Evolutionary conservation across 2,888 invertebrate genomes (phyloP).

Genomic region (Macroteleia sp.): DNA sequence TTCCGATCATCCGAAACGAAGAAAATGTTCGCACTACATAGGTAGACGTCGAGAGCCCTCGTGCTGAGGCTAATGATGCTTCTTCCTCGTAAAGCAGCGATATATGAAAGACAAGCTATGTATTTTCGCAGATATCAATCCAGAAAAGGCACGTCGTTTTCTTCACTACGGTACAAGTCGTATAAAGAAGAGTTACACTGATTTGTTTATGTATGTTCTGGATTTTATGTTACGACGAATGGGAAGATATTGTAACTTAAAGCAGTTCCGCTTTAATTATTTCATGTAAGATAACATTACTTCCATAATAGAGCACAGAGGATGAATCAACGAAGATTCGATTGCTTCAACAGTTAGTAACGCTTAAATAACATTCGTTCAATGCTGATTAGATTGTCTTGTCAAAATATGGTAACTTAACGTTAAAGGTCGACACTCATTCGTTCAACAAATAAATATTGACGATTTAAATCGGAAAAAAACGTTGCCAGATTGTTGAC

Average conservation of each 20-base stretch:
- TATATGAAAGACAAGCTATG: slow-evolving; percentile 42
- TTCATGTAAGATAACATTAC: not conserved
- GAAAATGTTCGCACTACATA: slow-evolving; percentile 51
- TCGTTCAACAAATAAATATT: too few relatives aligned
- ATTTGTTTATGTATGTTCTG: slow-evolving; percentile 13
- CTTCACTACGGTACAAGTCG: slow-evolving; percentile 1
- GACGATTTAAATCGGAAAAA: too few relatives aligned
- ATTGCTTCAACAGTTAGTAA: too few relatives aligned
- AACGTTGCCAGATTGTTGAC: too few relatives aligned
- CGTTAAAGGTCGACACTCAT: too few relatives aligned
- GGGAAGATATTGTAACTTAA: not conserved
- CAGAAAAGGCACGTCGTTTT: slow-evolving; percentile 28
- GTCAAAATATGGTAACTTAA: too few relatives aligned
- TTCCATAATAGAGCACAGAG: too few relatives aligned
- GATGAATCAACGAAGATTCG: too few relatives aligned
- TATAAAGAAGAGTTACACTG: slow-evolving; percentile 6
- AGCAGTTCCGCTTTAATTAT: not conserved
- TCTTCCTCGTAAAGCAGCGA: slow-evolving; percentile 18
- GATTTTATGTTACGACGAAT: not conserved
- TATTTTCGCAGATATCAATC: slow-evolving; percentile 41
- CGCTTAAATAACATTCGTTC: too few relatives aligned
- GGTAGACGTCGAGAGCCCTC: slow-evolving; percentile 46
- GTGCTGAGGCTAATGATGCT: slow-evolving; percentile 59
- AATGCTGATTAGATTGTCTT: too few relatives aligned
- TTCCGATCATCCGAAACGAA: slow-evolving; percentile 53